Evolutionary conservation across 2,888 invertebrate species (phyloP), one percentile per base, ranked within the genome.

Genomic region (Nemotelus nigrinus): DNA sequence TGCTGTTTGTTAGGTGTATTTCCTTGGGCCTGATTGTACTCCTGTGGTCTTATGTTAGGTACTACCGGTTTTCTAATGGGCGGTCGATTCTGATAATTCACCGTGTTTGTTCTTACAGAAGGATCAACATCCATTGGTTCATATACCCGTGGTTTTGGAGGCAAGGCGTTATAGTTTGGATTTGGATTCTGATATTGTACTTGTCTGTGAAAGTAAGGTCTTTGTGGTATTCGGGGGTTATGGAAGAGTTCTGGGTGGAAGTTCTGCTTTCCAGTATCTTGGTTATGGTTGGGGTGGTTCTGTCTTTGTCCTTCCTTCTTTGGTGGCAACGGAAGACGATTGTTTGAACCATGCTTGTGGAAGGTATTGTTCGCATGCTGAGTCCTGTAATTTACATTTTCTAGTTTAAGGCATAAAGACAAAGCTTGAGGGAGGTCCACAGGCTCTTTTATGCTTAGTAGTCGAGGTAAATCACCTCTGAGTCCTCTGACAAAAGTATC

Each of bases 361-460:
- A 57, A 57, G 10, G 63, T 41, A 63, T 63, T 41, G 47, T 45
- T 67, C n/a, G 48, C 45, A 47, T 67, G 67, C 25, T 50, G 47
- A 25, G 47, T 47, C 44, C 47, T 8, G 39, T 67, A 79, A 53
- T 75, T 63, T 39, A 76, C 60, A 45, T 80, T 80, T 58, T 80
- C 77, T 47, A 80, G 63, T 47, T 80, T 81, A 8, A 79, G 63
- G 47, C 80, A 80, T 2, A 80, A 55, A 8, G 80, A 77, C 41
- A 81, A 44, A 2, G 79, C 78, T 41, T 80, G 79, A 7, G 78
- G 80, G 48, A 81, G 60, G 48, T 78, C 80, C 7, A 47, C 67
- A 63, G 81, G 80, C 68, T 80, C 80, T 47, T 71, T 60, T 10
- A 81, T 80, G 55, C 79, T 58, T 8, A 58, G n/a, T n/a, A 58